A percentile compares a stretch with the other conserved stretches of the same genome.
Conservation (phyloP, 1,140 invertebrate genomes). For the Chironomus striatipennis region DNA sequence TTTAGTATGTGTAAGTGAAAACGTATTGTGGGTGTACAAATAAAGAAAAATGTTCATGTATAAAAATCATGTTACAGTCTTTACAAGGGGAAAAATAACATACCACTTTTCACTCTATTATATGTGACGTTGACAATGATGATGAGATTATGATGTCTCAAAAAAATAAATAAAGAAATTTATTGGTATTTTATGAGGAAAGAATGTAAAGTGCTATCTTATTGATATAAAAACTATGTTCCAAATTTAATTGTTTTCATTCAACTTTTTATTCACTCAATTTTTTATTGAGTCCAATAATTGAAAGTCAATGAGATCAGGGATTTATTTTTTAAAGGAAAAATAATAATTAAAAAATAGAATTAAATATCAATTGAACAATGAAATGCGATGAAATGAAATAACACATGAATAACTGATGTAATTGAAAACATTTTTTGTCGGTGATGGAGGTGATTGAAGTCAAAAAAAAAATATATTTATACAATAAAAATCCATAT, state of each 20-base stretch:
- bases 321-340: too few species aligned
- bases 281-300: too few species aligned
- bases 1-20: not conserved
- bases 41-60: not conserved
- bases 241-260: too few species aligned
- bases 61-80: not conserved
- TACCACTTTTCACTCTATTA: not conserved
- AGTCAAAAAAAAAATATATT: not conserved
- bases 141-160: conserved; percentile 1
- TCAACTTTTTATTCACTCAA: too few species aligned
- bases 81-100: not conserved
- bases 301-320: too few species aligned
- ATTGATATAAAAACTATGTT: too few species aligned
- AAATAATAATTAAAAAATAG: not conserved
- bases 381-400: not conserved
- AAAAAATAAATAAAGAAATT: not conserved
- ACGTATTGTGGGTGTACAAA: not conserved
- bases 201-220: too few species aligned
- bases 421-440: not conserved
- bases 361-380: conserved; percentile 1
- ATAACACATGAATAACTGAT: not conserved
- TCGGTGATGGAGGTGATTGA: not conserved
- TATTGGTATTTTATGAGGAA: too few species aligned
- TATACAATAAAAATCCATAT: not conserved
- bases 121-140: not conserved